Conservation (phyloP, 2,888 invertebrate genomes). For the Noctua janthe region DNA sequence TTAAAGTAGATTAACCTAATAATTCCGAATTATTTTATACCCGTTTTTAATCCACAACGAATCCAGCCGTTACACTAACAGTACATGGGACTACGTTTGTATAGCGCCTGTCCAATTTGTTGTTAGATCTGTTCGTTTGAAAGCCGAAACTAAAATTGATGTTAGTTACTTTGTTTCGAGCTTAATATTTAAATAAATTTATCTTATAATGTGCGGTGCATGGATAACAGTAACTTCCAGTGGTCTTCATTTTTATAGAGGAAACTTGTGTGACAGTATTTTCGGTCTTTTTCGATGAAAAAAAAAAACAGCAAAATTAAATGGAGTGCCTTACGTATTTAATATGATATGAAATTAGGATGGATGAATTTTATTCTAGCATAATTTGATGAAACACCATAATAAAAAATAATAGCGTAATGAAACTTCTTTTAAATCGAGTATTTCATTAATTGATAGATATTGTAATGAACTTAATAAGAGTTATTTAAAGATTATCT, state of each 20-base stretch:
- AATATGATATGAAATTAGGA: constrained; percentile 90
- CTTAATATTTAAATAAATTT: constrained; percentile 72
- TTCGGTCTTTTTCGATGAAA: constrained; percentile 85
- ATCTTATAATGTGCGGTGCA: constrained; percentile 78
- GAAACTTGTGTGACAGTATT: constrained; percentile 80
- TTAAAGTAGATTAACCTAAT: constrained; percentile 49
- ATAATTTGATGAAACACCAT: constrained; percentile 90
- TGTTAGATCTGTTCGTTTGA: constrained; percentile 35
- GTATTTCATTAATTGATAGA: constrained; percentile 83
- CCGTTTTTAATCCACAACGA: constrained; percentile 62
- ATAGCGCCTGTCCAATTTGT: constrained; percentile 32
- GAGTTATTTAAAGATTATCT: constrained; percentile 79
- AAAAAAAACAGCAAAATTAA: constrained; percentile 87
- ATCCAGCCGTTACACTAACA: constrained; percentile 36
- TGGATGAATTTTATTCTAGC: constrained; percentile 90
- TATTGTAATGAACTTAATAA: constrained; percentile 83
- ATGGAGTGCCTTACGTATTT: constrained; percentile 91
- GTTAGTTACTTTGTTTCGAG: constrained; percentile 70
- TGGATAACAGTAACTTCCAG: constrained; percentile 84
- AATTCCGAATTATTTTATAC: constrained; percentile 53
- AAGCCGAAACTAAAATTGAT: constrained; percentile 39
- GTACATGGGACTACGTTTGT: constrained; percentile 29
- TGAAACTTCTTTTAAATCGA: constrained; percentile 85
- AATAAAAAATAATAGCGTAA: constrained; percentile 87
- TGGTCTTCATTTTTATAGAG: constrained; percentile 86